Percentiles rank a stretch among this genome's conserved stretches.
phyloP scores from a whole-genome alignment of 2,113 vertebrate species.

The Empidonax traillii region DNA sequence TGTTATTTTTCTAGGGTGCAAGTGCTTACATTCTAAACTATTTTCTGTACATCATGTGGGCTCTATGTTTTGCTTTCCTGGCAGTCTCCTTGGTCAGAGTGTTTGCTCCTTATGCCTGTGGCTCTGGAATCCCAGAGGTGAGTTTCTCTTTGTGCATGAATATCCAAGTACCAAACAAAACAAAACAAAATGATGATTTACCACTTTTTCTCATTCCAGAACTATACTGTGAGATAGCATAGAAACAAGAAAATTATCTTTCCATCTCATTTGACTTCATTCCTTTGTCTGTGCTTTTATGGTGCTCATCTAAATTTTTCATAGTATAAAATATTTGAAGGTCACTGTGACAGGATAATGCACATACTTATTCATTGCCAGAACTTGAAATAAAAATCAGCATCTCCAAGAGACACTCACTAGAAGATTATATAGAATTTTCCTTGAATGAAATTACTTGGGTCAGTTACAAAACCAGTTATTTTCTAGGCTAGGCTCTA shows the following conservation, averaged over 20 bases:
- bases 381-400: background rate
- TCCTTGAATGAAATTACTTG: background rate
- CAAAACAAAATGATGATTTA: background rate
- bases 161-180: background rate
- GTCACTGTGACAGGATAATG: background rate
- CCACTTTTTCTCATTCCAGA: background rate
- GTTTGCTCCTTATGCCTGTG: slow-evolving; percentile 97
- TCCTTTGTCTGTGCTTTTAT: background rate
- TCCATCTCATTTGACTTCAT: background rate
- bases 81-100: slow-evolving; percentile 95
- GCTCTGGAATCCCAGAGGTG: slow-evolving; percentile 98
- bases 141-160: slow-evolving; percentile 19
- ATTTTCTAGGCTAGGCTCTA: background rate
- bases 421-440: background rate
- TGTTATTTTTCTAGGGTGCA: slow-evolving; percentile 81
- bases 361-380: background rate
- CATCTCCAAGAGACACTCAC: background rate
- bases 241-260: background rate
- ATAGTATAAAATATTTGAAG: background rate
- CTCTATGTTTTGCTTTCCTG: slow-evolving; percentile 92
- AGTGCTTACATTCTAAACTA: slow-evolving; percentile 96
- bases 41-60: slow-evolving; percentile 93
- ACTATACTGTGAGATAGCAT: background rate
- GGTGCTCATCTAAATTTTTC: background rate
- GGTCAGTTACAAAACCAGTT: background rate